These are phyloP conservation scores for Oegoconia quadripuncta DNA, from an alignment of 2,888 invertebrate species.

Conservation along the genomic window DNA sequence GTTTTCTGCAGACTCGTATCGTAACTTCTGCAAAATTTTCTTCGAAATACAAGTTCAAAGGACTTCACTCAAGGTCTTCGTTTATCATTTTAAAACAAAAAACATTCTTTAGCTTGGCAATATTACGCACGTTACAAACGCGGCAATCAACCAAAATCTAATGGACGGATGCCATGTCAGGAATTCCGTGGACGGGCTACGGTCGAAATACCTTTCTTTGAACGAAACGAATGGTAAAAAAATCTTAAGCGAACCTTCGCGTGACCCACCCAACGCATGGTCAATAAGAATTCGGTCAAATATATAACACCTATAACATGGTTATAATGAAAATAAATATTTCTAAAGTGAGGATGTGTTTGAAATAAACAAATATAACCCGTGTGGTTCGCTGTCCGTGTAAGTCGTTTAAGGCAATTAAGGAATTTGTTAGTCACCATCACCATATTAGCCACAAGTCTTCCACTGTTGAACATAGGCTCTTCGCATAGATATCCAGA, in stretches of 20 bases:
- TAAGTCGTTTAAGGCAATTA: too few relatives aligned
- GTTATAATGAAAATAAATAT: neutral
- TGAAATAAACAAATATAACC: neutral
- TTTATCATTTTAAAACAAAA: neutral
- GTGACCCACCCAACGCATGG: constrained; percentile 59
- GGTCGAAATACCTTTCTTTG: constrained; percentile 22
- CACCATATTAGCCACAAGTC: too few relatives aligned
- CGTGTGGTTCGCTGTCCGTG: too few relatives aligned
- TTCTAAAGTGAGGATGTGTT: neutral
- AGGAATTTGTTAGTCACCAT: too few relatives aligned
- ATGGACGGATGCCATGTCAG: constrained; percentile 73
- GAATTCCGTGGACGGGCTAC: constrained; percentile 59
- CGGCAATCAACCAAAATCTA: constrained; percentile 63
- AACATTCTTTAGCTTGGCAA: constrained; percentile 20
- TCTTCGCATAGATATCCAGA: too few relatives aligned
- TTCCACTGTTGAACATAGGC: too few relatives aligned
- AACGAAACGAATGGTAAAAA: constrained; percentile 50
- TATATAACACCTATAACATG: constrained; percentile 4
- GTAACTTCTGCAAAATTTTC: too few relatives aligned
- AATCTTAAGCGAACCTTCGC: constrained; percentile 70
- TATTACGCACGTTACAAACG: constrained; percentile 44
- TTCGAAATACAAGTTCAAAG: too few relatives aligned
- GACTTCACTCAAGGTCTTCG: neutral
- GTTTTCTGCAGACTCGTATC: too few relatives aligned
- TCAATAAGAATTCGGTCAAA: constrained; percentile 52